A percentile compares a stretch with the other conserved stretches of the same genome.
These are phyloP conservation scores for Poecilia velifera DNA, from an alignment of 2,797 vertebrate species.

Conservation along the genomic window DNA sequence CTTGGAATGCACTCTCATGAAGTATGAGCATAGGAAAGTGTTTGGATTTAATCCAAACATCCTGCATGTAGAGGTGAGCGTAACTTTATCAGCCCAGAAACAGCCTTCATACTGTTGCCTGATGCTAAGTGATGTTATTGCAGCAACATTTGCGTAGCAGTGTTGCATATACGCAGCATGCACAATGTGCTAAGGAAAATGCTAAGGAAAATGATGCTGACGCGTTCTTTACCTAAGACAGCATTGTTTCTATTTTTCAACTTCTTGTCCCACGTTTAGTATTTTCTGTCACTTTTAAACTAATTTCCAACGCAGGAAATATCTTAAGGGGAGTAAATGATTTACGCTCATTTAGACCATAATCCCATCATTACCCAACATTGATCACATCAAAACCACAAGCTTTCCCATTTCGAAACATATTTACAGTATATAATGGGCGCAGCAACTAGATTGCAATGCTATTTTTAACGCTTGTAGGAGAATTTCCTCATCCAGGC, in stretches of 20 bases:
- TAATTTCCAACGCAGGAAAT: background rate
- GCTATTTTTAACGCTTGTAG: constrained; percentile 40
- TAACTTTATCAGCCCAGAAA: background rate
- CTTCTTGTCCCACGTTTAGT: background rate
- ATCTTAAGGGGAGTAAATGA: background rate
- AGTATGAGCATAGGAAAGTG: background rate
- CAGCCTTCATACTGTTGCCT: background rate
- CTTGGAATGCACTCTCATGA: background rate
- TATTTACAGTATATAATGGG: background rate
- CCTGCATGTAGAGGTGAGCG: background rate
- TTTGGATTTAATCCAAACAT: background rate
- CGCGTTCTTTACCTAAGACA: too few relatives aligned
- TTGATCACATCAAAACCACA: background rate
- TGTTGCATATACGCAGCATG: background rate
- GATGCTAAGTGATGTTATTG: background rate
- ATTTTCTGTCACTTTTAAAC: background rate
- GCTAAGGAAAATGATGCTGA: background rate
- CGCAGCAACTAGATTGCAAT: constrained; percentile 36
- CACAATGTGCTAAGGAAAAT: background rate
- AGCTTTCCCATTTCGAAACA: background rate
- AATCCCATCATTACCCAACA: background rate
- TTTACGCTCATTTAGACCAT: background rate
- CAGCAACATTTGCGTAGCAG: too few relatives aligned
- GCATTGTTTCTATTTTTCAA: background rate
- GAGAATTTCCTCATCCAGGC: constrained; percentile 25